Evolutionary conservation across 37 sponge, comb jelly and placozoan species (phyloP).

Genomic region (Bolinopsis microptera): DNA sequence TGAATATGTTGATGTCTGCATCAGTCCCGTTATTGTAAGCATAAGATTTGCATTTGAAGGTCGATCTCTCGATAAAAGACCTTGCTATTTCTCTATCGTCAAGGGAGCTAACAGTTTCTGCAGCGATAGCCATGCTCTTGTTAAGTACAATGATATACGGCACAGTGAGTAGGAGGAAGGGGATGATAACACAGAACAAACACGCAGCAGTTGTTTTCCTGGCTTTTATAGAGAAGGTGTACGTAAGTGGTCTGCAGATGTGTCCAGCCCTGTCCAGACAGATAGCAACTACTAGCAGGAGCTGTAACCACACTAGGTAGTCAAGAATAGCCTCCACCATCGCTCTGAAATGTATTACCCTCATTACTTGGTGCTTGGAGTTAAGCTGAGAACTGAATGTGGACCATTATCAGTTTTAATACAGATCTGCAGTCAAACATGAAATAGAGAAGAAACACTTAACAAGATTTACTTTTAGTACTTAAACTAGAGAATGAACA

Average conservation of each 20-base stretch:
- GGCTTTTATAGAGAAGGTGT: slow-evolving; percentile 41
- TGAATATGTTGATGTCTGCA: background rate
- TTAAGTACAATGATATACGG: background rate
- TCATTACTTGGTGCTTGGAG: no score
- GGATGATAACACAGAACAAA: background rate
- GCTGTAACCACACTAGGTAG: slow-evolving; percentile 59
- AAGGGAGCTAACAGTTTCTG: background rate
- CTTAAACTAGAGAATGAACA: no score
- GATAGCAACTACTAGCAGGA: slow-evolving; percentile 24
- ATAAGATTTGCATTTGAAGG: background rate
- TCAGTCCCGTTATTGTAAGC: background rate
- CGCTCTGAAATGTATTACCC: slow-evolving; percentile 41
- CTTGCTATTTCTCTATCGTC: background rate
- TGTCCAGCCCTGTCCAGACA: slow-evolving; percentile 40
- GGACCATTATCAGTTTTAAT: no score
- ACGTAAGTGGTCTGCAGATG: slow-evolving; percentile 44
- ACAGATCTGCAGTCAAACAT: no score
- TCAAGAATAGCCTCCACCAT: slow-evolving; percentile 22
- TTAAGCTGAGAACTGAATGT: no score
- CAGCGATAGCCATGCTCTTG: background rate
- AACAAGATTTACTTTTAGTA: no score
- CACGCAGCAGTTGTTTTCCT: background rate
- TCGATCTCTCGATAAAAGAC: background rate
- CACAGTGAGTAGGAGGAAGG: slow-evolving; percentile 21
- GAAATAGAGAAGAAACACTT: no score